Percentiles rank a stretch among this genome's conserved stretches.
These are phyloP conservation scores for Calameuta idolon DNA, from an alignment of 2,888 invertebrate genomes.

Conservation along the genomic window DNA sequence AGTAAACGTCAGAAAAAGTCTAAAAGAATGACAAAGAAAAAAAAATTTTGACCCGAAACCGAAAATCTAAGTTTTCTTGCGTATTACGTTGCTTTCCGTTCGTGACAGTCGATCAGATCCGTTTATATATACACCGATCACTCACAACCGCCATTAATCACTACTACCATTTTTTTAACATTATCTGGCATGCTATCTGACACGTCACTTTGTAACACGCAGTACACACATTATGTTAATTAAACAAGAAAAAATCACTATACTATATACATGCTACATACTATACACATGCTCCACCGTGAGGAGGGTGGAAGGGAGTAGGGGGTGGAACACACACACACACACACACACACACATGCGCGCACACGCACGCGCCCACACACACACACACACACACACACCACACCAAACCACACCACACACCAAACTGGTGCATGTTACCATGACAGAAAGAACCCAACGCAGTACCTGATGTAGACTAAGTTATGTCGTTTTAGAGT, in stretches of 20 bases:
- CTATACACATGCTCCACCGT: neutral
- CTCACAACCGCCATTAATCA: neutral
- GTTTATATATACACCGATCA: neutral
- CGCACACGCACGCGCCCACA: neutral
- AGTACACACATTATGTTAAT: slow-evolving; percentile 1
- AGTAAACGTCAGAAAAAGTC: neutral
- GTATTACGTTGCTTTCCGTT: neutral
- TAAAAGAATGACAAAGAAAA: neutral
- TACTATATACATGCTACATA: neutral
- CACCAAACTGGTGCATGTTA: slow-evolving; percentile 66
- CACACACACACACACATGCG: slow-evolving; percentile 27
- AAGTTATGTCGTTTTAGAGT: slow-evolving; percentile 65
- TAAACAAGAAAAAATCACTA: neutral
- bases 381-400: slow-evolving; percentile 33
- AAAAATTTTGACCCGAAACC: neutral
- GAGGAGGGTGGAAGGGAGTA: neutral
- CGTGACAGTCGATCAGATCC: neutral
- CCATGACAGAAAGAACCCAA: slow-evolving; percentile 66
- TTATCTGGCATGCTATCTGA: slow-evolving; percentile 17
- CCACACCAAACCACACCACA: slow-evolving; percentile 33
- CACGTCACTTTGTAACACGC: slow-evolving; percentile 1
- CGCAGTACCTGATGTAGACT: slow-evolving; percentile 66
- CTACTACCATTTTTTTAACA: slow-evolving; percentile 20
- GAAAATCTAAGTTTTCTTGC: neutral
- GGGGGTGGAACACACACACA: slow-evolving; percentile 17